A percentile compares a stretch with the other conserved stretches of the same genome.
These are phyloP conservation scores for Hecatera dysodea DNA, from an alignment of 2,888 invertebrate genomes.

Conservation along the genomic window DNA sequence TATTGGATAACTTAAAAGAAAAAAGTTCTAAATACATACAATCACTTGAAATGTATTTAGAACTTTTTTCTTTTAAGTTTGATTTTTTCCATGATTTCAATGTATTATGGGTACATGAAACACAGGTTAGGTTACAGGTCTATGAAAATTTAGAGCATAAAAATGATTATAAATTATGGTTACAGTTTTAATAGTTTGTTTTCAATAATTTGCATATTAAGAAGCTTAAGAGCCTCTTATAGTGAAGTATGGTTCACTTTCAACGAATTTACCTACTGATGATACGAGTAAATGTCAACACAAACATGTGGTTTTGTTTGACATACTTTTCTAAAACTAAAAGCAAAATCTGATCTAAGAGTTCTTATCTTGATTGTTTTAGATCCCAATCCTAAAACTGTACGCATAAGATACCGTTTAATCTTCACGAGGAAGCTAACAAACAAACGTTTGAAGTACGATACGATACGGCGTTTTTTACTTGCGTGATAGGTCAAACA, in stretches of 20 bases:
- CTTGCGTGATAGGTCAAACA: slow-evolving; percentile 49
- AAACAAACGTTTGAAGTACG: slow-evolving; percentile 43
- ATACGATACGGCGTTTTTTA: slow-evolving; percentile 43
- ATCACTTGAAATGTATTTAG: too few relatives aligned
- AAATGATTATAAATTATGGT: slow-evolving; percentile 10
- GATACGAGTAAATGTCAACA: slow-evolving; percentile 50
- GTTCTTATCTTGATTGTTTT: slow-evolving; percentile 40
- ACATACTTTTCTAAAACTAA: slow-evolving; percentile 50
- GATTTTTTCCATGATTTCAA: too few relatives aligned
- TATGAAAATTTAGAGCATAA: background rate
- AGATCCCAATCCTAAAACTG: slow-evolving; percentile 33
- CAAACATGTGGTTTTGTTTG: slow-evolving; percentile 34
- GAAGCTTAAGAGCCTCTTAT: slow-evolving; percentile 35
- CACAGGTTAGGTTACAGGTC: rapidly evolving
- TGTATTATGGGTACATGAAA: too few relatives aligned
- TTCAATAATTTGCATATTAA: slow-evolving; percentile 31
- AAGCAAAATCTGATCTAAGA: slow-evolving; percentile 50
- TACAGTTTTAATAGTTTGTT: slow-evolving; percentile 13
- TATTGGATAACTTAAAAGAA: background rate
- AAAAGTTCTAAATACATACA: too few relatives aligned
- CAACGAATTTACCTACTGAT: slow-evolving; percentile 39
- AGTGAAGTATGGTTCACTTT: slow-evolving; percentile 34
- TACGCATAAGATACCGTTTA: slow-evolving; percentile 56
- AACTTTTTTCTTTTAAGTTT: too few relatives aligned
- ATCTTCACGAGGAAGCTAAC: slow-evolving; percentile 50